Evolutionary conservation across 1,140 invertebrate species (phyloP).

Genomic region (Drosophila gunungcola): DNA sequence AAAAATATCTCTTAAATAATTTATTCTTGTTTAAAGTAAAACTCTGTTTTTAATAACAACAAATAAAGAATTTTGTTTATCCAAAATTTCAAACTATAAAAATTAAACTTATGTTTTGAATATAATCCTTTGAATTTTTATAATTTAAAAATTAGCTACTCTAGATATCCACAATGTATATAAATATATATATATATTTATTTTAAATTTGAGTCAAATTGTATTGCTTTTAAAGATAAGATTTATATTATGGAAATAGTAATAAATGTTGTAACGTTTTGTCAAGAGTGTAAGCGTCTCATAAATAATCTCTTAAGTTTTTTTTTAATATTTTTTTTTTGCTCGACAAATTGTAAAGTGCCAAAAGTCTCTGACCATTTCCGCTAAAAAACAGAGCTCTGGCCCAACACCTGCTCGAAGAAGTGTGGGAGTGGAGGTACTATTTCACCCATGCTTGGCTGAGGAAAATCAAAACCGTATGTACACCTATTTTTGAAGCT

Average conservation of each 20-base stretch:
- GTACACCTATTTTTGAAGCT: conserved; percentile 14
- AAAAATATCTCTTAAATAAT: too few species aligned
- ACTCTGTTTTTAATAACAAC: too few species aligned
- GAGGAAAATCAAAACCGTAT: conserved; percentile 13
- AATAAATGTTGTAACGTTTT: neutral
- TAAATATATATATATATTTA: too few species aligned
- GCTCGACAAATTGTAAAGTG: conserved; percentile 49
- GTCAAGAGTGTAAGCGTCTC: neutral
- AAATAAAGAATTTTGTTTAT: too few species aligned
- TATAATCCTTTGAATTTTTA: too few species aligned
- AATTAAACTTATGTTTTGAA: too few species aligned
- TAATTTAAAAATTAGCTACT: too few species aligned
- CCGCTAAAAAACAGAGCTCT: conserved; percentile 39
- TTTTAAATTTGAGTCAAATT: too few species aligned
- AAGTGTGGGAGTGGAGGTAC: neutral
- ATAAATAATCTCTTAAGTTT: neutral
- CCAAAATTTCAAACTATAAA: too few species aligned
- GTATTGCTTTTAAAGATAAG: too few species aligned
- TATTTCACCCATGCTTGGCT: neutral
- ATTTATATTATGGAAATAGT: neutral
- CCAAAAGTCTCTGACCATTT: conserved; percentile 46
- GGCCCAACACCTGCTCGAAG: conserved; percentile 23
- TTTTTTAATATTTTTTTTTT: neutral
- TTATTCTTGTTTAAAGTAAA: too few species aligned
- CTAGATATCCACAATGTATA: too few species aligned